Conservation (phyloP, 2,888 invertebrate species). For the Linyphia triangularis region DNA sequence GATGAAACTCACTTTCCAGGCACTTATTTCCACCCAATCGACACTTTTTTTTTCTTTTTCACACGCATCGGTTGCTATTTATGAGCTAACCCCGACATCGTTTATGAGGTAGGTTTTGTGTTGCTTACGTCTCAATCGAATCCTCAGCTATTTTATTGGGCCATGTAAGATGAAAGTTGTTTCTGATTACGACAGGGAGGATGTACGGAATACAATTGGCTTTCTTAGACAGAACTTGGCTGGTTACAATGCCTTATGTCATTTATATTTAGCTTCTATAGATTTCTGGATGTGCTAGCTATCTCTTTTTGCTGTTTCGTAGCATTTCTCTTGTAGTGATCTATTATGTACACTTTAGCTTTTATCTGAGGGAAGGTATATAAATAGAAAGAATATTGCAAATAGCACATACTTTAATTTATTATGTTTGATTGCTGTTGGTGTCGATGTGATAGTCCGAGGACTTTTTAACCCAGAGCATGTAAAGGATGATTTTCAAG, state of each 20-base stretch:
- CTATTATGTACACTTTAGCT: background rate
- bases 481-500: background rate
- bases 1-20: background rate
- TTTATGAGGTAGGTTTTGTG: background rate
- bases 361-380: no score
- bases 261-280: background rate
- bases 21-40: no score
- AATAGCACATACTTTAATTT: no score
- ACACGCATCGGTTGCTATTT: background rate
- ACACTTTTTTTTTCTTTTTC: background rate
- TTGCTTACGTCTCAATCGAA: background rate
- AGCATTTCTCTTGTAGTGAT: background rate
- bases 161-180: constrained; percentile 3
- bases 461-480: no score
- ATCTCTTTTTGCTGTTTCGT: background rate
- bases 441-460: no score
- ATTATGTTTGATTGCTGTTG: no score
- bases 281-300: background rate
- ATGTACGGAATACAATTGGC: background rate
- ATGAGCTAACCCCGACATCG: background rate
- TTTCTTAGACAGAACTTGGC: background rate
- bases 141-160: background rate
- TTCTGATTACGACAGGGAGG: background rate
- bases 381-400: no score
- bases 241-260: background rate